These are phyloP conservation scores for Morelia viridis DNA, from an alignment of 2,797 vertebrate species.

Conservation along the genomic window DNA sequence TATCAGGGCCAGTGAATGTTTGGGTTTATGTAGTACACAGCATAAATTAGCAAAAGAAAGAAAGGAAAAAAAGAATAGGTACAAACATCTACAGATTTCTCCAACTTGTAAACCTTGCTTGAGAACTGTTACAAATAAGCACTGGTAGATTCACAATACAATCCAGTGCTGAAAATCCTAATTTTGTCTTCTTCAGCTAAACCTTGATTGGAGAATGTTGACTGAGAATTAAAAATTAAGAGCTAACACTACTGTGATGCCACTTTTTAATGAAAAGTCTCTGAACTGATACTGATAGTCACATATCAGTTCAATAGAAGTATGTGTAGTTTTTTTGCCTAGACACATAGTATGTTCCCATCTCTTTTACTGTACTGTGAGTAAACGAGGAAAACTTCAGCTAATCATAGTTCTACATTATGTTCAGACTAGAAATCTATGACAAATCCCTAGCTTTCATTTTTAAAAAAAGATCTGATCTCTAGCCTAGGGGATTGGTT, in stretches of 20 bases:
- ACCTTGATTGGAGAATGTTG: not conserved
- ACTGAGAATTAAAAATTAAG: not conserved
- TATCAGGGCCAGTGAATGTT: slow-evolving; percentile 6
- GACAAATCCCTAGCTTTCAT: not conserved
- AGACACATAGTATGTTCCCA: not conserved
- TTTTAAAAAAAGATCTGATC: not conserved
- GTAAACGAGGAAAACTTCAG: not conserved
- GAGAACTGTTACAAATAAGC: not conserved
- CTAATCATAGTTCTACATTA: not conserved
- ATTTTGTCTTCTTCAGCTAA: not conserved
- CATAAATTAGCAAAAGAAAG: not conserved
- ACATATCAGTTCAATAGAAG: not conserved
- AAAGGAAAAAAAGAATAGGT: slow-evolving; percentile 3
- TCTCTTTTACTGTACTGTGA: not conserved
- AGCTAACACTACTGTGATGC: not conserved
- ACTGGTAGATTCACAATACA: not conserved
- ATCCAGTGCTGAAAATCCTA: not conserved
- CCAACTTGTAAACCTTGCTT: not conserved
- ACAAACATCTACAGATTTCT: not conserved
- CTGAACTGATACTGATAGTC: not conserved
- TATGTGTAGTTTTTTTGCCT: not conserved
- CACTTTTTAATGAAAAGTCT: not conserved
- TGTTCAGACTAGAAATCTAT: not conserved
- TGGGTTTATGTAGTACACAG: slow-evolving; percentile 9
- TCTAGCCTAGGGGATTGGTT: not conserved